Base-by-base conservation (phyloP, 2,888 invertebrate genomes). In the Smittia aterrima region DNA sequence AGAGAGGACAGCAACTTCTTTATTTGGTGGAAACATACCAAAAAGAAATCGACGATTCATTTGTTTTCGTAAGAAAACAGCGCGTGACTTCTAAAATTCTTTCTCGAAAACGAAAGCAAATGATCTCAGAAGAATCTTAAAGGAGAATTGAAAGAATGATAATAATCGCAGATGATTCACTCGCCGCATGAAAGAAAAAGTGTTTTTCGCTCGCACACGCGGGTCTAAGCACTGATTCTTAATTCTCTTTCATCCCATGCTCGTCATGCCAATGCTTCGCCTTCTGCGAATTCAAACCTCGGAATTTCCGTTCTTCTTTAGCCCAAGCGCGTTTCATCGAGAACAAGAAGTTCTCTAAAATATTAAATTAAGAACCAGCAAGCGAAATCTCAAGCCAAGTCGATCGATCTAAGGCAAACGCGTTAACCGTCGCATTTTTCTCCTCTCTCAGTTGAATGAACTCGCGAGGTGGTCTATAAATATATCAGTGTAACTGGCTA, bases 391-490 rank as follows among this genome's bases (percentile, higher is more conserved):
- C 32, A 32, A 32, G 32, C 32, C 32, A 32, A 32, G 32, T 9
- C 32, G 32, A 32, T n/a, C n/a, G n/a, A 32, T 32, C 32, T 32
- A 3, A 32, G 9, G 32, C 32, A 9, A 32, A 9, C 32, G 32
- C 32, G 32, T 32, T 32, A 32, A 9, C 32, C n/a, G n/a, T n/a
- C n/a, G n/a, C n/a, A n/a, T 32, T 32, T 32, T 32, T 32, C 9
- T 32, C 32, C 47, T 70, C 25, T 70, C 18, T 53, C 53, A 41
- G 70, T 70, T 70, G 53, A 70, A 27, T 54, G 53, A 70, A 70
- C 70, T 41, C 54, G n/a, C 16, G 41, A 20, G 67, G 67, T 67
- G 67, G 67, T 67, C 67, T 67, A 54, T 32, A 70, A 70, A 70
- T 40, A 70, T 41, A 41, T 40, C 27, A 67, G 22, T 11, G 22